A percentile compares a stretch with the other conserved stretches of the same genome.
Evolutionary conservation across 2,113 vertebrate species (phyloP).

Genomic region (Forbesichthys agassizii): DNA sequence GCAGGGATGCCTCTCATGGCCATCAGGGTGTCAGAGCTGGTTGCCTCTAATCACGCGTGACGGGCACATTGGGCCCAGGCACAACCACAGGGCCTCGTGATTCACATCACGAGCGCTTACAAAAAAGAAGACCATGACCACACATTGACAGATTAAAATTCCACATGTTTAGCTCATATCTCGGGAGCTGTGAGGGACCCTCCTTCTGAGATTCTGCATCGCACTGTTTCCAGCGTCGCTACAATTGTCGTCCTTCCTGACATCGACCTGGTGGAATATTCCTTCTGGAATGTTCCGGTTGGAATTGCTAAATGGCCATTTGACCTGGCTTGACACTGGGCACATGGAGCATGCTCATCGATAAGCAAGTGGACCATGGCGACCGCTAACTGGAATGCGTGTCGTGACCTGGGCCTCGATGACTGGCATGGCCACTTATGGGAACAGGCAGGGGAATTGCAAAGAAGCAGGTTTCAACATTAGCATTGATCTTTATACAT

Average conservation of each 20-base stretch:
- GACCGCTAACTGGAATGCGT: slow-evolving; percentile 59
- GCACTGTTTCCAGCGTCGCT: slow-evolving; percentile 57
- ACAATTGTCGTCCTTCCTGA: slow-evolving; percentile 37
- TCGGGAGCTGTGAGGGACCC: slow-evolving; percentile 49
- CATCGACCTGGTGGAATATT: slow-evolving; percentile 65
- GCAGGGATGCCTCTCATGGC: slow-evolving; percentile 73
- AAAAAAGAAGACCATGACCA: slow-evolving; percentile 73
- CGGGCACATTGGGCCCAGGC: slow-evolving; percentile 59
- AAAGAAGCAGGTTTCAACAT: slow-evolving; percentile 24
- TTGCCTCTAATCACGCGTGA: slow-evolving; percentile 73
- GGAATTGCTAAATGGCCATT: slow-evolving; percentile 72
- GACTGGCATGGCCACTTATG: slow-evolving; percentile 50
- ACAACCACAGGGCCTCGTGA: slow-evolving; percentile 69
- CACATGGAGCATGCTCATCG: slow-evolving; percentile 62
- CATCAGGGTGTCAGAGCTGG: slow-evolving; percentile 74
- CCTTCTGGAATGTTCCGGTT: slow-evolving; percentile 66
- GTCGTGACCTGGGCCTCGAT: slow-evolving; percentile 58
- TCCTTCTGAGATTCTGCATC: slow-evolving; percentile 56
- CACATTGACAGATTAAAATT: slow-evolving; percentile 80
- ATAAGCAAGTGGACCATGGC: slow-evolving; percentile 69
- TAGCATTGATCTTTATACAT: slow-evolving; percentile 28
- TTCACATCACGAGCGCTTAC: slow-evolving; percentile 69
- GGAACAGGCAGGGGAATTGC: slow-evolving; percentile 43
- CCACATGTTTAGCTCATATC: slow-evolving; percentile 76
- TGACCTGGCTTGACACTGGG: slow-evolving; percentile 74